Evolutionary conservation across 2,888 invertebrate genomes (phyloP).

Genomic region (Phaedon cochleariae): DNA sequence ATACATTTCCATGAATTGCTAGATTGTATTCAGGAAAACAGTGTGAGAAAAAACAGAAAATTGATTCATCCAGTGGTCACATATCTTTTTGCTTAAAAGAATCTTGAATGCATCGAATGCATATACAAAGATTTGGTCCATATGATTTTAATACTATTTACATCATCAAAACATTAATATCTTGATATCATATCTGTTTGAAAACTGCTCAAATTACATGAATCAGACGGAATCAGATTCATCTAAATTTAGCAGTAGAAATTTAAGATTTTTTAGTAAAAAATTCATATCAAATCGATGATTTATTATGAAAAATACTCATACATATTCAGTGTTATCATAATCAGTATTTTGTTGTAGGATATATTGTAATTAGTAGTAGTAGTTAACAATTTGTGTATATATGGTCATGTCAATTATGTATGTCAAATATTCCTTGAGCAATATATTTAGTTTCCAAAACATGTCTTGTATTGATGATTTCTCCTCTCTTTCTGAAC

Average conservation of each 20-base stretch:
- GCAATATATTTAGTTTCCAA: conserved; percentile 54
- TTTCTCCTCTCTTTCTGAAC: background rate
- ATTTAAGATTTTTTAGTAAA: conserved; percentile 54
- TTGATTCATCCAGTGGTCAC: conserved; percentile 26
- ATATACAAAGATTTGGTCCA: background rate
- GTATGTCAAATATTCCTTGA: conserved; percentile 52
- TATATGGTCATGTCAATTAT: conserved; percentile 48
- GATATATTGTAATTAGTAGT: conserved; percentile 36
- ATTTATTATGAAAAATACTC: conserved; percentile 57
- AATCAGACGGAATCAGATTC: conserved; percentile 17
- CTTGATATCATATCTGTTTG: conserved; percentile 54
- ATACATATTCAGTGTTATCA: conserved; percentile 51
- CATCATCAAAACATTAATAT: conserved; percentile 46
- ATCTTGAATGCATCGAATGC: no score
- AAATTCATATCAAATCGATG: conserved; percentile 62
- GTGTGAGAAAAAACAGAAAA: background rate
- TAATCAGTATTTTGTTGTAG: conserved; percentile 49
- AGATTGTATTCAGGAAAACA: background rate
- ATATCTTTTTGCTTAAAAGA: conserved; percentile 32
- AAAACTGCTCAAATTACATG: conserved; percentile 49
- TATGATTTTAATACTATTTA: background rate
- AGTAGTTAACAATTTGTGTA: conserved; percentile 50
- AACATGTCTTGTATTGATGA: conserved; percentile 18
- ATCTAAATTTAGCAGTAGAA: conserved; percentile 27
- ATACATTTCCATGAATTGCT: no score